Base-by-base conservation (phyloP, 2,797 vertebrate genomes). In the Halcyon leucocephala region DNA sequence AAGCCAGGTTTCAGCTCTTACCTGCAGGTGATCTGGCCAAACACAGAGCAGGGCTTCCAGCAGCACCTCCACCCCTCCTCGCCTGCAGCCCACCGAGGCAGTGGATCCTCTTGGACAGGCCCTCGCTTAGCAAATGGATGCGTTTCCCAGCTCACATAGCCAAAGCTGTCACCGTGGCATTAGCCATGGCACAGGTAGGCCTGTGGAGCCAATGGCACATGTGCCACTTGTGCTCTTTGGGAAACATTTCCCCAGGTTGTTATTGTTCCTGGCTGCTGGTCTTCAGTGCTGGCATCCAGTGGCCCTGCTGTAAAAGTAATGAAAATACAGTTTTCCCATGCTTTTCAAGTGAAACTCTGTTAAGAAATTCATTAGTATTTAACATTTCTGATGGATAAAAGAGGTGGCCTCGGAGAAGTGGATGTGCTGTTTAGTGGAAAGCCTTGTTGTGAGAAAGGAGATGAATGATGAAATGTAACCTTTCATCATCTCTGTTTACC, bases 351-450 rank as follows among this genome's bases (percentile, higher is more conserved):
- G 71, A 49, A 83, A 28, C 76, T 19, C 14, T 20, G 28, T 60
- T 25, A 60, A 58, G 20, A 73, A 55, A 39, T 44, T 42, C 5
- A 19, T 81, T 71, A 41, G 55, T 26, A n/a, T 82, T 92, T 74
- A 73, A 57, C 58, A 82, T 51, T 70, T 66, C 74, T 67, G 31
- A 35, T 37, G 69, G 86, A 28, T 44, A 61, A 90, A 83, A 54
- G 62, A 90, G 71, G 55, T n/a, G 80, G 76, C 77, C 70, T 89
- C 0, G 5, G 55, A 73, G 72, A 51, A 71, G 35, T 54, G 49
- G 72, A 67, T 87, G 79, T 64, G 84, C 64, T 71, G 39, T 69
- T 84, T 65, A 87, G 92, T 44, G 90, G 84, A 74, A 85, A 94
- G 46, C 54, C 26, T 80, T 95, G 20, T 72, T 2, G 29, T 44